Conservation (phyloP, 2,113 vertebrate genomes). For the Lophius piscatorius region DNA sequence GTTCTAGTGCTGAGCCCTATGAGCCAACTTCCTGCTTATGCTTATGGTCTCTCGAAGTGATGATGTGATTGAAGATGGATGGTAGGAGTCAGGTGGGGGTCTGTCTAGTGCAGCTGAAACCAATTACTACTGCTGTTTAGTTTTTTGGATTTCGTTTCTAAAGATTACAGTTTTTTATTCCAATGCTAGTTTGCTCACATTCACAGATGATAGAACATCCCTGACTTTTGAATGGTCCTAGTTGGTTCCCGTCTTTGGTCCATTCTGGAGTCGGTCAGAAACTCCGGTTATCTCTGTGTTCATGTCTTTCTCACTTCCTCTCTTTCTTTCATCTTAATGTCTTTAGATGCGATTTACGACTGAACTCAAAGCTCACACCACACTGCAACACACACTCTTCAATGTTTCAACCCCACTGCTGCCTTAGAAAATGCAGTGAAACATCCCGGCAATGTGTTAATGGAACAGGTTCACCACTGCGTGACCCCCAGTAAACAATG, state of each 20-base stretch:
- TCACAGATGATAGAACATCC: no score
- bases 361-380: slow-evolving; percentile 15
- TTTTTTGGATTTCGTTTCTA: no score
- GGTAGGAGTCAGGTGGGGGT: no score
- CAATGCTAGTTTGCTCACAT: no score
- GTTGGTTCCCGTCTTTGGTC: neutral
- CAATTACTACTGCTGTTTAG: no score
- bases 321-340: slow-evolving; percentile 13
- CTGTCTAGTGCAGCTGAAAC: no score
- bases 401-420: slow-evolving; percentile 5
- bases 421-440: slow-evolving; percentile 35
- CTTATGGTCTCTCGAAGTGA: no score
- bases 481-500: slow-evolving; percentile 34
- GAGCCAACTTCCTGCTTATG: no score
- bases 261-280: neutral
- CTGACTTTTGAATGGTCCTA: no score
- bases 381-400: neutral
- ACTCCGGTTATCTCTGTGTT: slow-evolving; percentile 6
- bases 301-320: neutral
- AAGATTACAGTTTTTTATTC: no score
- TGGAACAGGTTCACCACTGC: slow-evolving; percentile 38
- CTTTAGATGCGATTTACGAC: slow-evolving; percentile 23
- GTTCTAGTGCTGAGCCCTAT: no score
- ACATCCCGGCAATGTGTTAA: slow-evolving; percentile 65
- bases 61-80: no score